Evolutionary conservation across 2,113 vertebrate genomes (phyloP).

Genomic region (Phalacrocorax brasilianus): DNA sequence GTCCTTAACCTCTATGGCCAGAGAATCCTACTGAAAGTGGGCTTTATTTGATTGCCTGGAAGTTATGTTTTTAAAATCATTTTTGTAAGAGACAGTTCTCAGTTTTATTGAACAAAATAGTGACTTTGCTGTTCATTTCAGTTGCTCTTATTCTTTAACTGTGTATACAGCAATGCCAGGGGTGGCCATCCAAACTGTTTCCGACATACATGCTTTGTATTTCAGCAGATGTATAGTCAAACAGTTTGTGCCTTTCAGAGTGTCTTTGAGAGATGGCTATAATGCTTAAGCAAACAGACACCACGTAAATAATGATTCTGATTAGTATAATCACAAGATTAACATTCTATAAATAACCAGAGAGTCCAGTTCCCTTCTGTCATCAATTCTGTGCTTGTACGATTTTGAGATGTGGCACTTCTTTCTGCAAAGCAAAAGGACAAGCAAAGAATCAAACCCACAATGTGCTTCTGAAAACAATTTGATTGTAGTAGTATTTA

Average conservation of each 20-base stretch:
- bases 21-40: background rate
- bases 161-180: background rate
- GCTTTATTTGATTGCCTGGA: background rate
- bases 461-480: background rate
- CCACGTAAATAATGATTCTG: constrained; percentile 40
- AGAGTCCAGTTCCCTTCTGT: background rate
- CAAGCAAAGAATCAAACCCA: background rate
- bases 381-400: background rate
- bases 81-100: background rate
- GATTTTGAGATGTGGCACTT: background rate
- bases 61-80: background rate
- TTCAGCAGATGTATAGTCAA: background rate
- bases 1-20: background rate
- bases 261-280: background rate
- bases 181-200: background rate
- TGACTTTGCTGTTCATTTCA: background rate
- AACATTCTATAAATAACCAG: constrained; percentile 8
- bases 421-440: background rate
- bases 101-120: background rate
- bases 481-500: background rate
- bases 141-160: background rate
- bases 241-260: background rate
- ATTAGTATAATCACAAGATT: constrained; percentile 20
- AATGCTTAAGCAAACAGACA: constrained; percentile 12
- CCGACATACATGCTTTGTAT: background rate